Base-by-base conservation (phyloP, 1,140 invertebrate species). In the Pseudomyrmex dendroicus region DNA sequence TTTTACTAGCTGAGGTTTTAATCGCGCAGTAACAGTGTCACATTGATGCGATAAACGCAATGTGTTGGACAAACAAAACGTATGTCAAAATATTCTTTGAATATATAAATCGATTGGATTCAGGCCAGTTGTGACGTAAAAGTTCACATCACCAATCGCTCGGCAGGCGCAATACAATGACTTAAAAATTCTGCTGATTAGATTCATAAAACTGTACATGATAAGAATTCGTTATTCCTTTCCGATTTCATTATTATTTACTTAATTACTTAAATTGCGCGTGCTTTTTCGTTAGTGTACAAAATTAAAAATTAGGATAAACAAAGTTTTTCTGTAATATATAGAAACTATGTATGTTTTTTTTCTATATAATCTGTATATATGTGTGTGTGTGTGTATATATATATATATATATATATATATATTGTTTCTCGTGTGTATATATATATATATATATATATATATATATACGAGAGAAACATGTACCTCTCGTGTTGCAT, bases 121-220 rank as follows among this genome's bases (percentile, higher is more conserved):
- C 54, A 22, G 35, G 74, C 74, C 88, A 89, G 44, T 57, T 73
- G 57, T 89, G 89, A 77, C 70, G 86, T 54, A 85, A 89, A 20
- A 2, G 50, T 35, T 52, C 80, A 52, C 56, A 62, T 22, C 7
- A 20, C 44, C 25, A 46, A 66, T 73, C 50, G 76, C 22, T n/a
- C 54, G 57, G 68, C 84, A 87, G 13, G 9, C 25, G 50, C 67
- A 62, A 54, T 17, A 63, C 78, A 70, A 72, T 76, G 52, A 61
- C 86, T 86, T 89, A 89, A 84, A 91, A 89, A 90, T 88, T 85
- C 50, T 22, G 15, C 15, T 68, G 22, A 68, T 87, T 89, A 86
- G 82, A 90, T 86, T 89, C 86, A 80, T 85, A 85, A 89, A 90
- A 82, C 66, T 9, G 7, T 25, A 59, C 85, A 85, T 89, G 86